A percentile compares a stretch with the other conserved stretches of the same genome.
Evolutionary conservation across 1,140 invertebrate genomes (phyloP).

Genomic region (Zophobas atratus): DNA sequence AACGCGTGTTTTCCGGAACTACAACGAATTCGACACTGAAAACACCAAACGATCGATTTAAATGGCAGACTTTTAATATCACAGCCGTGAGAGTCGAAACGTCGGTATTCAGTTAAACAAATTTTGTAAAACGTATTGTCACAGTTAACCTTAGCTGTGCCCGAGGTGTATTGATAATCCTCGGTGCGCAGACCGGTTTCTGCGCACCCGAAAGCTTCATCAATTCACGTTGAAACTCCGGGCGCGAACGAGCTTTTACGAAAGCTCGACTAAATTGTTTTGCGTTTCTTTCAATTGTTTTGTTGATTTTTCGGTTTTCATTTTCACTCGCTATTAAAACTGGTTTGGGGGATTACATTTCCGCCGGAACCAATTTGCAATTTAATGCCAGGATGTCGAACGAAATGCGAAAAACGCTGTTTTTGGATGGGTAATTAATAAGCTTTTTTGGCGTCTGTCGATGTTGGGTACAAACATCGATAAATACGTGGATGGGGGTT

Average conservation of each 20-base stretch:
- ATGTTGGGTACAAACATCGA: neutral
- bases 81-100: slow-evolving; percentile 27
- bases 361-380: slow-evolving; percentile 15
- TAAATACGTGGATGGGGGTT: slow-evolving; percentile 5
- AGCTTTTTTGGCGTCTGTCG: neutral
- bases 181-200: slow-evolving; percentile 50
- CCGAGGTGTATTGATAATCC: slow-evolving; percentile 59
- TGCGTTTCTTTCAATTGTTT: slow-evolving; percentile 15
- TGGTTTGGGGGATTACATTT: slow-evolving; percentile 2
- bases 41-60: slow-evolving; percentile 34
- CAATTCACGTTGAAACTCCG: slow-evolving; percentile 37
- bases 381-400: slow-evolving; percentile 9
- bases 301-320: slow-evolving; percentile 28
- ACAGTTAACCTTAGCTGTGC: slow-evolving; percentile 35
- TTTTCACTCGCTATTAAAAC: slow-evolving; percentile 9
- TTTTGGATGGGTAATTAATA: too few species aligned
- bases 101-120: slow-evolving; percentile 24
- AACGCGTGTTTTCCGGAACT: neutral
- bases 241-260: neutral
- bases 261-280: slow-evolving; percentile 18
- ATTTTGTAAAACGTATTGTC: slow-evolving; percentile 38
- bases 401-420: neutral
- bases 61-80: slow-evolving; percentile 26
- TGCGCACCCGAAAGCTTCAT: slow-evolving; percentile 49
- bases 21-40: slow-evolving; percentile 11